These are phyloP conservation scores for Pogoniulus pusillus DNA, from an alignment of 2,797 vertebrate genomes.

Conservation along the genomic window DNA sequence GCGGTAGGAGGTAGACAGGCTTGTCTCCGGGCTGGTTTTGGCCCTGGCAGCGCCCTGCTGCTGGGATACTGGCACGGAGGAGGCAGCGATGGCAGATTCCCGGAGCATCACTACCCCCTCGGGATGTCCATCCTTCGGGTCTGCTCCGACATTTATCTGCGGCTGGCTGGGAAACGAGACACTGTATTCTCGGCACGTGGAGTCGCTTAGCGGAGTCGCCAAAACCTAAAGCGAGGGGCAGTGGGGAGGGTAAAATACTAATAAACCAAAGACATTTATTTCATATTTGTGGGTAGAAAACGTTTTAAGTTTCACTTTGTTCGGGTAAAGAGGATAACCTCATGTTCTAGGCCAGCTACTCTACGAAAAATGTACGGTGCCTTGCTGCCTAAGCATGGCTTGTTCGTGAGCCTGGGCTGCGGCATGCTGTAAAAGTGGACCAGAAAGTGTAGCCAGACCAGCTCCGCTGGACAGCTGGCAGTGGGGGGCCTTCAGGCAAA, in stretches of 20 bases:
- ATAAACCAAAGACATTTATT: not conserved
- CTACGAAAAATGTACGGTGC: not conserved
- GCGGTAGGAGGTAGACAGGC: not conserved
- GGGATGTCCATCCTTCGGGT: not conserved
- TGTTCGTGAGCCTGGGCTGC: not conserved
- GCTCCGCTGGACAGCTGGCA: not conserved
- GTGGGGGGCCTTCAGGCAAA: not conserved
- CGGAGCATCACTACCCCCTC: not conserved
- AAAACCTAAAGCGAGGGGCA: not conserved
- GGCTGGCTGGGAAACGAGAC: slow-evolving; percentile 28
- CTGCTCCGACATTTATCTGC: not conserved
- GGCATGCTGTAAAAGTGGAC: not conserved
- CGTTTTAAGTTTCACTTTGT: not conserved
- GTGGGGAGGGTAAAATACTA: not conserved
- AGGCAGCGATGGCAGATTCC: not conserved
- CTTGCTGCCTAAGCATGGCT: not conserved
- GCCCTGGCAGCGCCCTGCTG: not conserved
- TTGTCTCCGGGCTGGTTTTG: not conserved
- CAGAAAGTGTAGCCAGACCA: not conserved
- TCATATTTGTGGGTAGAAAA: not conserved
- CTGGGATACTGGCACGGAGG: not conserved
- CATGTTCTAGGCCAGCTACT: slow-evolving; percentile 49
- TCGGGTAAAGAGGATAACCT: not conserved
- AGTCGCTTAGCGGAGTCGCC: slow-evolving; percentile 3
- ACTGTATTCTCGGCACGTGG: not conserved